Evolutionary conservation across 2,113 vertebrate species (phyloP).

Genomic region (Microtus oregoni): DNA sequence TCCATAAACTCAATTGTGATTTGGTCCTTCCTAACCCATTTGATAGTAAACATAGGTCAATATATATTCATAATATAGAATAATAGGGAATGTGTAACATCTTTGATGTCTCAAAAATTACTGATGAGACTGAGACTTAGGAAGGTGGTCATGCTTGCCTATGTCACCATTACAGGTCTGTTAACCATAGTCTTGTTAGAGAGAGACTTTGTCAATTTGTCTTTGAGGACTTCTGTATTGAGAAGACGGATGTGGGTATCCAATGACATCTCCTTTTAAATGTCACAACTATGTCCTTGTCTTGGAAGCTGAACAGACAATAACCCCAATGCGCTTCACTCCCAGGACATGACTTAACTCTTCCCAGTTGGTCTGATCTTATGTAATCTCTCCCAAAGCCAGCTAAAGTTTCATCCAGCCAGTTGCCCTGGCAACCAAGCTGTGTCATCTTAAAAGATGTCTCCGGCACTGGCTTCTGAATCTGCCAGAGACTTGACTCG

Average conservation of each 20-base stretch:
- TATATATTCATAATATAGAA: not conserved
- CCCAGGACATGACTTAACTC: not conserved
- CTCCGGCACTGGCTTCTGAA: conserved; percentile 54
- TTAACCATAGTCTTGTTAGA: not conserved
- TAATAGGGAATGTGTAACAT: not conserved
- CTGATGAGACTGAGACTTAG: not conserved
- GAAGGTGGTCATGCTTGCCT: not conserved
- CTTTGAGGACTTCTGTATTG: not conserved
- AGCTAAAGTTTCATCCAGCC: conserved; percentile 13
- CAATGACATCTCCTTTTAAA: not conserved
- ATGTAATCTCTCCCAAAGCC: conserved; percentile 60
- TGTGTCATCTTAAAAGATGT: conserved; percentile 69
- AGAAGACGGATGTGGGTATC: not conserved
- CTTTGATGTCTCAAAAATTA: conserved; percentile 36
- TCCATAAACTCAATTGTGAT: not conserved
- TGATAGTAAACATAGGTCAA: not conserved
- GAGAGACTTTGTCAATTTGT: not conserved
- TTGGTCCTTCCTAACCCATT: not conserved
- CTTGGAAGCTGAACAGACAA: not conserved
- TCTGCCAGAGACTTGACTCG: conserved; percentile 38
- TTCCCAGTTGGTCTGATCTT: conserved; percentile 49
- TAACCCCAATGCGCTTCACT: not conserved
- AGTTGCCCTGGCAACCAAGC: conserved; percentile 75
- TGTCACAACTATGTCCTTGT: not conserved
- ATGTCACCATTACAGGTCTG: not conserved